Base-by-base conservation (phyloP, 2,888 invertebrate genomes). In the Chalcis sispes region DNA sequence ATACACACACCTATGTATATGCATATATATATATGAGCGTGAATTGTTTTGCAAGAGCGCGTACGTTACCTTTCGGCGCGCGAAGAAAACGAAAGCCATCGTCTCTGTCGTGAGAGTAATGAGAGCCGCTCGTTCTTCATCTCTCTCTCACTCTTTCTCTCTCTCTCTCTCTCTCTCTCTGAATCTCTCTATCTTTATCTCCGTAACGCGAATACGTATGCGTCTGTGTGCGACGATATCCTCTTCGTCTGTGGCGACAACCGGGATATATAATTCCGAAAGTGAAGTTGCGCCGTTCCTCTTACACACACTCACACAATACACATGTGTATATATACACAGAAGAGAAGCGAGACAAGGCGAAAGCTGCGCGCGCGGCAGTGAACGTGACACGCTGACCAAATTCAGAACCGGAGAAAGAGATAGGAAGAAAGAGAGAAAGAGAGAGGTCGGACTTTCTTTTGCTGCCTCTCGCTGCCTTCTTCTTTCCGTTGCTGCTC, bases 371-470 rank as follows among this genome's bases (percentile, higher is more conserved):
- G 15, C 29, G 56, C 72, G 74, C 80, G 80, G 70, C 81, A 77
- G 82, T 78, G 83, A 83, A 85, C 85, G 84, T 84, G 85, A 85
- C 85, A 82, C 83, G 85, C 79, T 85, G 85, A 83, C 83, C 85
- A 85, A 85, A 85, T 85, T 84, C 82, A 80, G 76, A 65, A 73
- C 72, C 67, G 36, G n/a, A n/a, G n/a, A n/a, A n/a, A n/a, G 67
- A 73, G 72, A 58, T 18, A 50, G 62, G 18, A 67, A 74, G 71
- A 77, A 72, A 66, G 77, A 71, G 54, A 67, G 67, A 77, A 69
- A 62, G 75, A 65, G 67, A 78, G 80, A 72, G 79, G 29, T 25
- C 23, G 32, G n/a, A 20, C 59, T 25, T 27, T 56, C n/a, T 29
- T 27, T 32, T 46, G 18, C 10, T 32, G 58, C 48, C 46, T 58